Conservation (phyloP, 2,113 vertebrate species). For the Xiphophorus maculatus region DNA sequence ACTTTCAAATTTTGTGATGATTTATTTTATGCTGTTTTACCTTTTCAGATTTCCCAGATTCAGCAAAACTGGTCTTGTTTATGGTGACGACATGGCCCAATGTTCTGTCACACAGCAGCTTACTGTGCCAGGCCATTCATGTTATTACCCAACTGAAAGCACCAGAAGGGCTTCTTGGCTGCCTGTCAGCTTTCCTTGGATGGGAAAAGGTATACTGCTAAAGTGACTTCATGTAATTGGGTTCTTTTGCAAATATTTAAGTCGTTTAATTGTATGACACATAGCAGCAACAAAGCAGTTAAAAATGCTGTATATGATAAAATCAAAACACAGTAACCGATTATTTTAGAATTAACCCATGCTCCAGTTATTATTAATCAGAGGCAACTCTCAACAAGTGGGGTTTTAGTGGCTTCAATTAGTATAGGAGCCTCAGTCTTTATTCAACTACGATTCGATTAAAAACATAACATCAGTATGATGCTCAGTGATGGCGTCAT, state of each 20-base stretch:
- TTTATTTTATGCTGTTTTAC: slow-evolving; percentile 1
- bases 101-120: slow-evolving; percentile 79
- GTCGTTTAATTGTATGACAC: neutral
- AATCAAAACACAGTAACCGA: too few species aligned
- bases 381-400: too few species aligned
- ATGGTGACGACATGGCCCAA: slow-evolving; percentile 88
- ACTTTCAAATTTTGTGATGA: neutral
- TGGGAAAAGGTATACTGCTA: slow-evolving; percentile 86
- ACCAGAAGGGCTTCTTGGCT: slow-evolving; percentile 77
- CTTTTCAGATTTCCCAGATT: slow-evolving; percentile 85
- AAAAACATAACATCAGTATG: too few species aligned
- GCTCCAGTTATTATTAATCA: too few species aligned
- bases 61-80: slow-evolving; percentile 88
- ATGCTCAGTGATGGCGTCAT: too few species aligned
- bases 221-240: neutral
- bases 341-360: too few species aligned
- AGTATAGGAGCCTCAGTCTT: too few species aligned
- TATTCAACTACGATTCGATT: too few species aligned
- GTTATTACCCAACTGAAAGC: slow-evolving; percentile 83
- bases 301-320: too few species aligned
- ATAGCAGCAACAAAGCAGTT: too few species aligned
- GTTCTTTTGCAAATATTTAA: too few species aligned
- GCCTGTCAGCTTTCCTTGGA: slow-evolving; percentile 82
- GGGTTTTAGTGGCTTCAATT: too few species aligned
- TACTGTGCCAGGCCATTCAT: slow-evolving; percentile 87